A percentile compares a stretch with the other conserved stretches of the same genome.
phyloP scores from a whole-genome alignment of 2,888 invertebrate genomes.

The Melikaiella ostensackeni region DNA sequence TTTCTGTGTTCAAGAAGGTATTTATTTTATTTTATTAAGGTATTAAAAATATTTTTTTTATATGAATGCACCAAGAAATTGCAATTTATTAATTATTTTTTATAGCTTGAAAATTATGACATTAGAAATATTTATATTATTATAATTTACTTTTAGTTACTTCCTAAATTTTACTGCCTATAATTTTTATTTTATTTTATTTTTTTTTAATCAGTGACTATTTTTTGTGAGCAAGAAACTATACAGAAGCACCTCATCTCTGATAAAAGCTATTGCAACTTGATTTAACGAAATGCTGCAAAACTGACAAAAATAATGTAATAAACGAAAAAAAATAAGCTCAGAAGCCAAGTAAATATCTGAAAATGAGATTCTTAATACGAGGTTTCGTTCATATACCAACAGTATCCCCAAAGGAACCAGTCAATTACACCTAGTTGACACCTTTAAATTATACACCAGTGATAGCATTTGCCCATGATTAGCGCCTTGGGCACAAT shows the following conservation, averaged over 20 bases:
- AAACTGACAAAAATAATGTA: neutral
- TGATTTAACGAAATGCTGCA: neutral
- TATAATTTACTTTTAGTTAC: neutral
- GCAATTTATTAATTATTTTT: too few relatives aligned
- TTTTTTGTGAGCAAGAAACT: neutral
- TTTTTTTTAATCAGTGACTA: neutral
- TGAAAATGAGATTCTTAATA: neutral
- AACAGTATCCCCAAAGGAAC: constrained; percentile 14
- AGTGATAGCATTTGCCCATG: constrained; percentile 13
- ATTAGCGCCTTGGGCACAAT: constrained; percentile 20
- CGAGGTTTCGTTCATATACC: neutral
- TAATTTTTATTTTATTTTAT: neutral
- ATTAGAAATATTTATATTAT: too few relatives aligned
- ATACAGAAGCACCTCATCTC: neutral
- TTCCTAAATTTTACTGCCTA: neutral
- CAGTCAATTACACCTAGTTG: constrained; percentile 17
- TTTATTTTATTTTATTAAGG: too few relatives aligned
- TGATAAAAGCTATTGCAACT: neutral
- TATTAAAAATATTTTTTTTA: too few relatives aligned
- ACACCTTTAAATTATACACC: constrained; percentile 24
- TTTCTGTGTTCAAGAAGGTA: neutral
- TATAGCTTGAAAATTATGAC: too few relatives aligned
- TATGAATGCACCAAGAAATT: too few relatives aligned
- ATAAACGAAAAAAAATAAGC: neutral
- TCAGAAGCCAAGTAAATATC: neutral